Evolutionary conservation across 2,888 invertebrate genomes (phyloP).

Genomic region (Odontomyia ornata): DNA sequence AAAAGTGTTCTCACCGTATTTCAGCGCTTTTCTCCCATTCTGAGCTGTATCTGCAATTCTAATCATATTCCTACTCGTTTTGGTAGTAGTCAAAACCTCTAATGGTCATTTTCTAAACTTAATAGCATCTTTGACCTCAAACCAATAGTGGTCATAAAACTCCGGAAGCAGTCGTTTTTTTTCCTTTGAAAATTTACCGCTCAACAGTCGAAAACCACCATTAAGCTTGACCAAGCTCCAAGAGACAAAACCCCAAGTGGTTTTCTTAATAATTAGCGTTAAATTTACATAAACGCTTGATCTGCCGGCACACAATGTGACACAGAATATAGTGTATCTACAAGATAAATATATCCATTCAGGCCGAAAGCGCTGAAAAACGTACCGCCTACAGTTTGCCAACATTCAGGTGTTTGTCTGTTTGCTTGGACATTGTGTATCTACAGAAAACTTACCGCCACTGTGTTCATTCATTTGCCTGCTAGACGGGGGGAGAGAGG

Average conservation of each 20-base stretch:
- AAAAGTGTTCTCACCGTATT: too few species aligned
- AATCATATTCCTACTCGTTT: constrained; percentile 11
- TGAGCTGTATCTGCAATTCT: not conserved
- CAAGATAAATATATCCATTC: constrained; percentile 19
- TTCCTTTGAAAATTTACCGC: constrained; percentile 34
- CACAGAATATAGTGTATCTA: constrained; percentile 17
- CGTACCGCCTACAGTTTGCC: constrained; percentile 32
- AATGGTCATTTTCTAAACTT: constrained; percentile 21
- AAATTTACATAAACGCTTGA: constrained; percentile 45
- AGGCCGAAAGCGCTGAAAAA: not conserved
- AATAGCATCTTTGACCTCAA: constrained; percentile 42
- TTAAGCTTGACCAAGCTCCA: not conserved
- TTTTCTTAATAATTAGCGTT: constrained; percentile 41
- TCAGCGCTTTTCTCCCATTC: not conserved
- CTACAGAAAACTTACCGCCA: constrained; percentile 22
- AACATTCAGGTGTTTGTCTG: constrained; percentile 4
- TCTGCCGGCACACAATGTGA: constrained; percentile 37
- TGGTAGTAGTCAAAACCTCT: not conserved
- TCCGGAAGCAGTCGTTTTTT: constrained; percentile 39
- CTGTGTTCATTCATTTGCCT: not conserved
- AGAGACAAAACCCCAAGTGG: constrained; percentile 6
- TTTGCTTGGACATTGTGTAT: constrained; percentile 13
- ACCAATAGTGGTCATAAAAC: constrained; percentile 23
- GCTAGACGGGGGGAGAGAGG: not conserved
- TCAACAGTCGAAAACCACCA: constrained; percentile 2